phyloP scores from a whole-genome alignment of 2,888 invertebrate species.

The Piscicola geometra region DNA sequence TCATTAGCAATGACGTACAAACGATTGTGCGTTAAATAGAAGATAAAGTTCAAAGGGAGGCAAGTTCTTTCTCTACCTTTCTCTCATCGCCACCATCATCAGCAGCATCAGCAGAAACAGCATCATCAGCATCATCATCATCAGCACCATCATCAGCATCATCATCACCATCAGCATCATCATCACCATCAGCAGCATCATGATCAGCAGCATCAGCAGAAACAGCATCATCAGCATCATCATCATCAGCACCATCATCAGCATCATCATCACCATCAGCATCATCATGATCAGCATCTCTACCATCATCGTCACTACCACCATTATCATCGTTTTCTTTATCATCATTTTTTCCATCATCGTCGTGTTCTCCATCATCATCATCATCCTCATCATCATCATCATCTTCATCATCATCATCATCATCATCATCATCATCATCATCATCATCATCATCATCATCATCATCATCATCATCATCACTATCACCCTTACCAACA shows the following conservation, averaged over 20 bases:
- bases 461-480: constrained; percentile 27
- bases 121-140: neutral
- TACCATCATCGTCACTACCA: neutral
- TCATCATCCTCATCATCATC: constrained; percentile 29
- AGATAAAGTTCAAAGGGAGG: constrained; percentile 26
- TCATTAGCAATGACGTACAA: constrained; percentile 9
- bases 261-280: neutral
- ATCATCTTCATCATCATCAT: constrained; percentile 27
- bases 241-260: neutral
- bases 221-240: neutral
- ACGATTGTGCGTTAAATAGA: neutral
- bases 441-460: constrained; percentile 22
- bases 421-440: constrained; percentile 28
- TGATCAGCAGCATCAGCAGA: neutral
- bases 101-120: neutral
- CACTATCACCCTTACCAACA: constrained; percentile 4
- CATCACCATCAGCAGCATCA: neutral
- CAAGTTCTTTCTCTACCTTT: constrained; percentile 12
- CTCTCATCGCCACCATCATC: too few species aligned
- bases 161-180: neutral
- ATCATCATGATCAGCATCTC: neutral
- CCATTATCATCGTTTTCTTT: neutral
- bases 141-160: constrained; percentile 3
- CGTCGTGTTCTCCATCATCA: constrained; percentile 7
- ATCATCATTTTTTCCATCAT: constrained; percentile 8